A percentile compares a stretch with the other conserved stretches of the same genome.
phyloP scores from a whole-genome alignment of 2,888 invertebrate species.

The Aphrophora alni region DNA sequence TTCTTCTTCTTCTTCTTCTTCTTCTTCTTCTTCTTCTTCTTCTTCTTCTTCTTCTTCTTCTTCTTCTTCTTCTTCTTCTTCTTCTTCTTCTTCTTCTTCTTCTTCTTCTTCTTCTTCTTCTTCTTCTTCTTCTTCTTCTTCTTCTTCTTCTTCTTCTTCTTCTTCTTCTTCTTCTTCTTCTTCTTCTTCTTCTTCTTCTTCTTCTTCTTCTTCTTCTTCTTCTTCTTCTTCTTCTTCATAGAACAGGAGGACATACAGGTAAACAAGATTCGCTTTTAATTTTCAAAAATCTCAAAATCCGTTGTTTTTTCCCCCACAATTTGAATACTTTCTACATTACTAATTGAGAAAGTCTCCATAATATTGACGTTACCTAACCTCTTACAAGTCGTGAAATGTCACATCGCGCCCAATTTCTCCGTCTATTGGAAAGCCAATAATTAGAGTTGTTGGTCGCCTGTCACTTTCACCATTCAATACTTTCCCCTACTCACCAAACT shows the following conservation, averaged over 20 bases:
- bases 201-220: slow-evolving; percentile 34
- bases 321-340: too few relatives aligned
- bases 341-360: too few relatives aligned
- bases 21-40: neutral
- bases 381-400: too few relatives aligned
- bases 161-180: neutral
- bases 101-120: neutral
- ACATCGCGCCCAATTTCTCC: too few relatives aligned
- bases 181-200: neutral
- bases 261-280: too few relatives aligned
- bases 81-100: neutral
- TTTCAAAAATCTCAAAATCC: too few relatives aligned
- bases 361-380: too few relatives aligned
- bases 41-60: neutral
- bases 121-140: neutral
- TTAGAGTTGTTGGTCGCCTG: too few relatives aligned
- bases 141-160: neutral
- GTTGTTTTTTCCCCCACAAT: too few relatives aligned
- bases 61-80: neutral
- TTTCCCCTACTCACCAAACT: too few relatives aligned
- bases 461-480: too few relatives aligned
- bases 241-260: neutral
- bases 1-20: slow-evolving; percentile 6
- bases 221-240: slow-evolving; percentile 26
- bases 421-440: too few relatives aligned